Evolutionary conservation across 2,113 vertebrate species (phyloP), one percentile per base, ranked within the genome.

Genomic region (Polypterus bichir): DNA sequence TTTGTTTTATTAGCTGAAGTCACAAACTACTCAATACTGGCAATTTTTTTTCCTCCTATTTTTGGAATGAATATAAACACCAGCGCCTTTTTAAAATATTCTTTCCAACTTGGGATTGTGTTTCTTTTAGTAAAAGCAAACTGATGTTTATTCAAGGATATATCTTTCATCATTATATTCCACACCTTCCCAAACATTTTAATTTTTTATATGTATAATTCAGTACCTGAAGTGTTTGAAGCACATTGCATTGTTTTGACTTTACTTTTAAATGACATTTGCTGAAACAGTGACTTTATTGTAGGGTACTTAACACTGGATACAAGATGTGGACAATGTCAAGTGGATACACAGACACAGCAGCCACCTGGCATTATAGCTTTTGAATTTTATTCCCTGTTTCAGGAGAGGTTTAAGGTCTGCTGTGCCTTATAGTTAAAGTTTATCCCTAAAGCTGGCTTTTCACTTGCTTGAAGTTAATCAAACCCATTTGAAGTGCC

Each of bases 271-370:
- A 85, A 77, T 80, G 83, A 76, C 83, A 76, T 79, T 81, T 77
- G 83, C 78, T 77, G 79, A 27, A 86, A 83, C 85, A 80, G 80
- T 85, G 85, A 84, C 84, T 87, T 89, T 86, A 84, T 82, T 83
- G 27, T 27, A 84, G 81, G 83, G 86, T 88, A 83, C 83, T 83
- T 84, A 85, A 88, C 87, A 89, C 87, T 89, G 87, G 87, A 89
- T 83, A 82, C 78, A 81, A 85, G 77, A 76, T 75, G 83, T 74
- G 84, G 81, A 87, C 83, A 81, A 83, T 86, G 86, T 83, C 78
- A 71, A 76, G 77, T 81, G 79, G 80, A 78, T 73, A 76, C 78
- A 73, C 71, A 72, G 71, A 79, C 75, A 75, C 80, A 80, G 83
- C 85, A 82, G 82, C 80, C 83, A 81, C 80, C 81, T 83, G 79